Evolutionary conservation across 2,888 invertebrate genomes (phyloP), one percentile per base, ranked within the genome.

Genomic region (Acleris sparsana): DNA sequence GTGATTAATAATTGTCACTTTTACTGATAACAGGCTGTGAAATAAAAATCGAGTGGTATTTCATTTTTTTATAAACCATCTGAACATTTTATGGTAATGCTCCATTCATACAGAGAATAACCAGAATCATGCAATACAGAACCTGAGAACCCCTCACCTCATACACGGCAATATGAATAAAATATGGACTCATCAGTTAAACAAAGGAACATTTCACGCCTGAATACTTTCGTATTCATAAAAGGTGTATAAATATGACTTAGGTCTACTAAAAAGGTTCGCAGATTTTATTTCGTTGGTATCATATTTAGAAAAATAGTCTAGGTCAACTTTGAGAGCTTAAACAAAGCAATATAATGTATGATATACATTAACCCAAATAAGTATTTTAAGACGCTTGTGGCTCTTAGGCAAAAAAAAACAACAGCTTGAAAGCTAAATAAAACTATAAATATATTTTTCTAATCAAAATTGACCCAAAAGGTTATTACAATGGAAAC

Each of bases 141-240:
- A 29, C 29, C 22, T 18, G 73, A 75, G 71, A 74, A 71, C 70
- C 72, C 71, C 75, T 74, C 77, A 80, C 78, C 80, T 84, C 77
- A 80, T 82, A 82, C 79, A 79, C 72, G 77, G 80, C 76, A 79
- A 79, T 83, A 87, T 88, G 89, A 88, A 89, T 89, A 89, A 89
- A 87, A 88, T 88, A 88, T 88, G 84, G 80, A 83, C 84, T 88
- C 86, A 88, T 88, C 88, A 88, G 87, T 83, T 81, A 82, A 84
- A 84, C 85, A 85, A 87, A 86, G 85, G 84, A 82, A 85, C 77
- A 82, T 80, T 82, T 79, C 75, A 75, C 79, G 79, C 79, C 78
- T 75, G 79, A 80, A 81, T 83, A 83, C 82, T 75, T 74, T 75
- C 77, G 75, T 71, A 71, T 79, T 80, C 78, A 74, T 74, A 75